Conservation (phyloP, 2,888 invertebrate species). For the Volucella bombylans region DNA sequence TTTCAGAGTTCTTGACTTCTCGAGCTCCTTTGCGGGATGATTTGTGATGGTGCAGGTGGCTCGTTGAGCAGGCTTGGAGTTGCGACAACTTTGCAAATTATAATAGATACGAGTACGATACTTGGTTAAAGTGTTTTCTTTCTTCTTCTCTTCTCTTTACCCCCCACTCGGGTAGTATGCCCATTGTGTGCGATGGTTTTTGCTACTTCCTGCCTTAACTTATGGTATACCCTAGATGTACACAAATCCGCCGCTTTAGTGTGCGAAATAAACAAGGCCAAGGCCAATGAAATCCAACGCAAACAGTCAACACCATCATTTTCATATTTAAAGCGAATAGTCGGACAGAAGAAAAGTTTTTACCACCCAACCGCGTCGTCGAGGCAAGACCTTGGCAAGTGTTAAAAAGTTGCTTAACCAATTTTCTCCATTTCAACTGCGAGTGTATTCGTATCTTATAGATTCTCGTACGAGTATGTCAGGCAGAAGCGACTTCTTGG, state of each 20-base stretch:
- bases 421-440: slow-evolving; percentile 32
- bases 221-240: neutral
- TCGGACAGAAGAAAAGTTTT: slow-evolving; percentile 10
- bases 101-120: slow-evolving; percentile 24
- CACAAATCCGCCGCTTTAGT: neutral
- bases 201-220: slow-evolving; percentile 8
- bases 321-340: slow-evolving; percentile 9
- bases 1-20: too few relatives aligned
- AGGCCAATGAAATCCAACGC: slow-evolving; percentile 31
- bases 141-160: neutral
- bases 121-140: slow-evolving; percentile 45
- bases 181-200: neutral
- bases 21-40: slow-evolving; percentile 37
- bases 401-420: slow-evolving; percentile 45
- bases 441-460: slow-evolving; percentile 1
- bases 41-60: slow-evolving; percentile 56
- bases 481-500: slow-evolving; percentile 23
- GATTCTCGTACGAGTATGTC: slow-evolving; percentile 25
- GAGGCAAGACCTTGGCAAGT: slow-evolving; percentile 12
- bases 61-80: slow-evolving; percentile 47
- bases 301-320: neutral
- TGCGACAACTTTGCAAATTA: slow-evolving; percentile 63
- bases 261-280: slow-evolving; percentile 53
- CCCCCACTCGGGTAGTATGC: neutral
- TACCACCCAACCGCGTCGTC: neutral